phyloP scores from a whole-genome alignment of 2,797 vertebrate genomes.

The Sebastes oblongus region DNA sequence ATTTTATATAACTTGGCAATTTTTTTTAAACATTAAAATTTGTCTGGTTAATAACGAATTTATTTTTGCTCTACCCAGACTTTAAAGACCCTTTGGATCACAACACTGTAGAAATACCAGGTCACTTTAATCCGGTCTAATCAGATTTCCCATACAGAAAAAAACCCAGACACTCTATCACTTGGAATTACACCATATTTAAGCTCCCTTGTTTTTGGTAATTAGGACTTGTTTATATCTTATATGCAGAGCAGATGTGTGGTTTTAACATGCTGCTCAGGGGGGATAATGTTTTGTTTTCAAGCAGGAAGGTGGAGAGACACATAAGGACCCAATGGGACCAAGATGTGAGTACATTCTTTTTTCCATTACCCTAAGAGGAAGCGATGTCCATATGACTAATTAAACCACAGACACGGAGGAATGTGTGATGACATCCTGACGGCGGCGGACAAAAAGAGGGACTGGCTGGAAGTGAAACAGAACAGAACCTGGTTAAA shows the following conservation, averaged over 20 bases:
- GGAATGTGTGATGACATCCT: constrained; percentile 54
- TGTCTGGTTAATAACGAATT: too few relatives aligned
- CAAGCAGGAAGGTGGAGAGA: constrained; percentile 63
- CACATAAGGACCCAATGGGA: constrained; percentile 34
- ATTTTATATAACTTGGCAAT: too few relatives aligned
- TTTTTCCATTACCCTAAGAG: constrained; percentile 56
- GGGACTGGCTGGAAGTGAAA: constrained; percentile 40
- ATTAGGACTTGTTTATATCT: constrained; percentile 52
- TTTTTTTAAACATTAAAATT: too few relatives aligned
- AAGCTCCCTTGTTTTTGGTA: constrained; percentile 40
- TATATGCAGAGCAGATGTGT: constrained; percentile 58
- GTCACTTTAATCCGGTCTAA: constrained; percentile 28
- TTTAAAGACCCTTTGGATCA: neutral
- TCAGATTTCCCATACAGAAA: constrained; percentile 22
- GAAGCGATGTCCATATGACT: constrained; percentile 50
- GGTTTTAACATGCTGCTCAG: constrained; percentile 38
- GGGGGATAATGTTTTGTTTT: constrained; percentile 58
- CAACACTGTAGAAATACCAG: neutral
- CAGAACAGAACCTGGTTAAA: constrained; percentile 47
- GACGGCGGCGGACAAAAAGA: constrained; percentile 32
- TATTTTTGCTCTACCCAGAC: too few relatives aligned
- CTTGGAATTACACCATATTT: constrained; percentile 26
- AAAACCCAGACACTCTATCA: constrained; percentile 2
- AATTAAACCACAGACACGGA: constrained; percentile 63
- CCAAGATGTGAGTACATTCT: constrained; percentile 36